Conservation (phyloP, 64 coral and sea anemone genomes). For the Montipora efflorescens region DNA sequence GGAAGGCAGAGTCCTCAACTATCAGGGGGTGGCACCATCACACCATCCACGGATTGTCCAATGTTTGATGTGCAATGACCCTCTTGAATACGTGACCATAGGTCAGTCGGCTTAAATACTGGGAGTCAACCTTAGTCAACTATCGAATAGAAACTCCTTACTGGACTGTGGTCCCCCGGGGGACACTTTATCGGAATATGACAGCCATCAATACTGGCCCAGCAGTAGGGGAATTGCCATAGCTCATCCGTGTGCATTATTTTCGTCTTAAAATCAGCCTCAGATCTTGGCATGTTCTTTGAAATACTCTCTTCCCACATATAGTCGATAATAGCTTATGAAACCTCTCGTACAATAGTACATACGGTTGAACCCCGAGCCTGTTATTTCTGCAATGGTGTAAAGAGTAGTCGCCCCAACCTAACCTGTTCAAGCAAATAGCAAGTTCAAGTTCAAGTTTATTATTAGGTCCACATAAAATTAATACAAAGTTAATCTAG, state of each 20-base stretch:
- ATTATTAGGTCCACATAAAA: too few species aligned
- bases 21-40: not conserved
- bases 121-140: conserved; percentile 44
- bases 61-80: not conserved
- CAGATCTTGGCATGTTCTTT: too few species aligned
- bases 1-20: conserved; percentile 35
- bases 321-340: too few species aligned
- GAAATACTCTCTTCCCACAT: too few species aligned
- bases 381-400: too few species aligned
- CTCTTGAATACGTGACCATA: not conserved
- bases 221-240: conserved; percentile 58
- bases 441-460: too few species aligned
- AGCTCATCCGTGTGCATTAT: conserved; percentile 11
- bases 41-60: not conserved
- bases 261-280: too few species aligned
- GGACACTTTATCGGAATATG: conserved; percentile 26
- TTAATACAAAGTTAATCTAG: too few species aligned
- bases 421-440: too few species aligned
- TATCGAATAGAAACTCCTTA: conserved; percentile 56
- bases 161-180: conserved; percentile 44
- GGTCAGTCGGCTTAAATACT: conserved; percentile 18
- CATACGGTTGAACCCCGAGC: too few species aligned
- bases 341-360: too few species aligned
- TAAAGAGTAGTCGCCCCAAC: too few species aligned
- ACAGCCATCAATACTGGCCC: not conserved